phyloP scores from a whole-genome alignment of 2,888 invertebrate genomes.

The Abscondita cerata region DNA sequence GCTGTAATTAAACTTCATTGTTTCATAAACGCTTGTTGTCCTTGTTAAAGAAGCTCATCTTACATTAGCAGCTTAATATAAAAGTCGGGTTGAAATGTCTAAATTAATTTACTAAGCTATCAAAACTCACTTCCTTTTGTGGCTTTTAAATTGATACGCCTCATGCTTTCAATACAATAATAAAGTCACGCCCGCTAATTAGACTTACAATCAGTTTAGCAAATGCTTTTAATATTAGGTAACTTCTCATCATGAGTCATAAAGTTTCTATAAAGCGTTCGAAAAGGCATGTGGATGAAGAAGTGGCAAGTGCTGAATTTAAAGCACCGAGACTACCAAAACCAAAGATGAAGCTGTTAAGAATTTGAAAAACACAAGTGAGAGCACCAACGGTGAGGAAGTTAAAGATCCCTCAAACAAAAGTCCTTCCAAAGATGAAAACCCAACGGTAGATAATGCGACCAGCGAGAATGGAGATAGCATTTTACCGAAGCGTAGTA shows the following conservation, averaged over 20 bases:
- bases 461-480: constrained; percentile 5
- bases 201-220: not conserved
- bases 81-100: not conserved
- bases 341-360: constrained; percentile 14
- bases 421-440: not conserved
- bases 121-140: constrained; percentile 28
- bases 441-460: not conserved
- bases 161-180: constrained; percentile 9
- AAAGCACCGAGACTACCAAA: constrained; percentile 15
- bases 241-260: constrained; percentile 24
- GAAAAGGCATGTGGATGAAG: constrained; percentile 22
- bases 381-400: constrained; percentile 1
- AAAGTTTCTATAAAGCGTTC: constrained; percentile 16
- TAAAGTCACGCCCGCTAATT: constrained; percentile 7
- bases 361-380: not conserved
- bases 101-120: constrained; percentile 13
- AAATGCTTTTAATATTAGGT: constrained; percentile 8
- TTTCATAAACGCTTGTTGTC: not conserved
- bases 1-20: no score
- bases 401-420: constrained; percentile 2
- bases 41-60: constrained; percentile 7
- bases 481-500: constrained; percentile 4
- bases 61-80: not conserved
- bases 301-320: constrained; percentile 11
- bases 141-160: constrained; percentile 31